phyloP scores from a whole-genome alignment of 35 echinoderm and acorn worm species.

The Apostichopus japonicus region DNA sequence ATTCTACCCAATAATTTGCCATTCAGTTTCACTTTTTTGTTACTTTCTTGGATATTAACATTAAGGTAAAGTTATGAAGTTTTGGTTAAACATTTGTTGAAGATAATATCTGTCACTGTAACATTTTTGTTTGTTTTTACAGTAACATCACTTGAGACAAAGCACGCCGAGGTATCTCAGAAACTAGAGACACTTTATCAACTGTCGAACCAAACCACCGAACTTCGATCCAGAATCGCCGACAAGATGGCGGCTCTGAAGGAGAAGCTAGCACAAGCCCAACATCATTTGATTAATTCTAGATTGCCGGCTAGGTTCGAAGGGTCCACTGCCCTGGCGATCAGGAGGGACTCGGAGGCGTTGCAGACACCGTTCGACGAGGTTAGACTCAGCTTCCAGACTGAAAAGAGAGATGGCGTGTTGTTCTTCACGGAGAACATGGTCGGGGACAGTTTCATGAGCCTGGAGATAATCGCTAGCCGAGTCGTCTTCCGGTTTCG shows the following conservation, averaged over 20 bases:
- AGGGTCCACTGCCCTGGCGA: slow-evolving; percentile 64
- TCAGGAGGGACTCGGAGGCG: slow-evolving; percentile 37
- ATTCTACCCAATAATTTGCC: too few relatives aligned
- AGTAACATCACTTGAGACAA: slow-evolving; percentile 76
- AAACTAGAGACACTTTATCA: slow-evolving; percentile 57
- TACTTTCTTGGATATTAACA: too few relatives aligned
- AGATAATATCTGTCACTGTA: too few relatives aligned
- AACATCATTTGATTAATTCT: slow-evolving; percentile 78
- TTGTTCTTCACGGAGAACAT: slow-evolving; percentile 83
- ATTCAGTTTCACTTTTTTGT: too few relatives aligned
- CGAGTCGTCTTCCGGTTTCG: slow-evolving; percentile 71
- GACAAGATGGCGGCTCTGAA: slow-evolving; percentile 70
- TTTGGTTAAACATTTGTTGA: too few relatives aligned
- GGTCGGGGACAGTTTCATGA: slow-evolving; percentile 58
- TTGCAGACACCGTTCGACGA: slow-evolving; percentile 59
- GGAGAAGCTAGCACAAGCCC: slow-evolving; percentile 75
- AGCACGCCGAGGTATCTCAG: not conserved
- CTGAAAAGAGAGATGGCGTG: slow-evolving; percentile 76
- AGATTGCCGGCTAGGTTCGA: slow-evolving; percentile 81
- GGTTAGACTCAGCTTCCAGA: slow-evolving; percentile 74
- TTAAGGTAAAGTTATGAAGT: too few relatives aligned
- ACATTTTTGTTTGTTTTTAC: not conserved
- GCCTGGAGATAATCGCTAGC: slow-evolving; percentile 82
- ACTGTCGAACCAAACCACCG: slow-evolving; percentile 69
- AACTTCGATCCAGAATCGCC: slow-evolving; percentile 67